Conservation (phyloP, 1,140 invertebrate species). For the Schlechtendalia chinensis region DNA sequence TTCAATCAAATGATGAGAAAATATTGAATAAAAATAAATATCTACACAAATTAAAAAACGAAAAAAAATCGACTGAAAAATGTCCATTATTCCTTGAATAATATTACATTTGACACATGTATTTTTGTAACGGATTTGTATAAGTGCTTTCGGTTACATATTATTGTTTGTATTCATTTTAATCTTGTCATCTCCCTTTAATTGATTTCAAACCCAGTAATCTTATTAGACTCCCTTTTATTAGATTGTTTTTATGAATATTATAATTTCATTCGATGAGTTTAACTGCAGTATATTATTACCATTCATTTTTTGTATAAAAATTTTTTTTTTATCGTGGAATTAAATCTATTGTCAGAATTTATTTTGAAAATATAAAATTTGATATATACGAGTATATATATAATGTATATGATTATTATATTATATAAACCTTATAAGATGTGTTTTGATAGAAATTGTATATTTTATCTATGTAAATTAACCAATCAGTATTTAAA, state of each 20-base stretch:
- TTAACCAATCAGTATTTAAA: no score
- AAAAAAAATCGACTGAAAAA: neutral
- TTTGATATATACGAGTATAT: no score
- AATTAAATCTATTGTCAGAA: no score
- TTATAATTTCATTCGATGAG: neutral
- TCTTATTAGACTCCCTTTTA: neutral
- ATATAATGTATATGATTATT: no score
- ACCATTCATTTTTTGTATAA: neutral
- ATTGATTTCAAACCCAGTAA: neutral
- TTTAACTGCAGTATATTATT: neutral
- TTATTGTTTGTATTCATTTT: conserved; percentile 1
- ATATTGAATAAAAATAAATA: neutral
- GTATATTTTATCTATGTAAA: no score
- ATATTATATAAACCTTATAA: no score
- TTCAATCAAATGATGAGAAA: neutral
- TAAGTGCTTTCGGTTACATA: neutral
- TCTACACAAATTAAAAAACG: neutral
- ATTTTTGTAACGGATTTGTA: neutral
- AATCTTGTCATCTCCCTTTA: neutral
- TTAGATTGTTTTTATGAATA: neutral
- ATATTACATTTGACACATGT: neutral
- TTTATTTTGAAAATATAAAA: no score
- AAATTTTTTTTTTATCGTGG: no score
- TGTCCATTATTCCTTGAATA: neutral
- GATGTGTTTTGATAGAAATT: no score